These are phyloP conservation scores for Acipenser oxyrinchus DNA, from an alignment of 2,797 vertebrate species.

Conservation along the genomic window DNA sequence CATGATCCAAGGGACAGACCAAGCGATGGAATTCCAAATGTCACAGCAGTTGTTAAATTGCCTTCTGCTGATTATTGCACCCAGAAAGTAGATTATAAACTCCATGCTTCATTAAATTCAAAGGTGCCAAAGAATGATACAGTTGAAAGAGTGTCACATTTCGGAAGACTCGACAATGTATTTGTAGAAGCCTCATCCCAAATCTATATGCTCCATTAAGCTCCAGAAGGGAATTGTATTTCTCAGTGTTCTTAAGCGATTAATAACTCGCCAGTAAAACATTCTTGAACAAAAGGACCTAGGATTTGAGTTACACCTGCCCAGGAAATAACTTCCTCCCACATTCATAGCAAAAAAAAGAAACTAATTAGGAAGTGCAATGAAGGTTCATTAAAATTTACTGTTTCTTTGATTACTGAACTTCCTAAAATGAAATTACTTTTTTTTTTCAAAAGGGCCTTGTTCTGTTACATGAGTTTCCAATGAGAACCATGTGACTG, in stretches of 20 bases:
- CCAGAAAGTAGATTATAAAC: conserved; percentile 44
- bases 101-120: conserved; percentile 61
- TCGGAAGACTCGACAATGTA: conserved; percentile 57
- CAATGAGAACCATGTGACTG: neutral
- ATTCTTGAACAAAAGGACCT: conserved; percentile 31
- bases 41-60: conserved; percentile 42
- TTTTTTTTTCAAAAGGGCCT: neutral
- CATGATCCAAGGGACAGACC: conserved; percentile 29
- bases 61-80: conserved; percentile 28
- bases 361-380: conserved; percentile 38
- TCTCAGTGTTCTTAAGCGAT: conserved; percentile 45
- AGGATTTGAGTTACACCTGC: conserved; percentile 49
- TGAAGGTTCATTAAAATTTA: conserved; percentile 41
- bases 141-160: conserved; percentile 59
- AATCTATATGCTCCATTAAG: conserved; percentile 70
- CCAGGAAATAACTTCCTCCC: conserved; percentile 44
- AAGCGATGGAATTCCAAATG: conserved; percentile 33
- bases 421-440: conserved; percentile 13
- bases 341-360: conserved; percentile 19
- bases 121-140: conserved; percentile 62
- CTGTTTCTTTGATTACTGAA: conserved; percentile 40
- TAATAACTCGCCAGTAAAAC: conserved; percentile 45
- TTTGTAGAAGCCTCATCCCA: conserved; percentile 36
- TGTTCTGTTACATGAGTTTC: neutral
- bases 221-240: conserved; percentile 45